Evolutionary conservation across 1,140 invertebrate species (phyloP), one percentile per base, ranked within the genome.

Genomic region (Diachasma alloeum): DNA sequence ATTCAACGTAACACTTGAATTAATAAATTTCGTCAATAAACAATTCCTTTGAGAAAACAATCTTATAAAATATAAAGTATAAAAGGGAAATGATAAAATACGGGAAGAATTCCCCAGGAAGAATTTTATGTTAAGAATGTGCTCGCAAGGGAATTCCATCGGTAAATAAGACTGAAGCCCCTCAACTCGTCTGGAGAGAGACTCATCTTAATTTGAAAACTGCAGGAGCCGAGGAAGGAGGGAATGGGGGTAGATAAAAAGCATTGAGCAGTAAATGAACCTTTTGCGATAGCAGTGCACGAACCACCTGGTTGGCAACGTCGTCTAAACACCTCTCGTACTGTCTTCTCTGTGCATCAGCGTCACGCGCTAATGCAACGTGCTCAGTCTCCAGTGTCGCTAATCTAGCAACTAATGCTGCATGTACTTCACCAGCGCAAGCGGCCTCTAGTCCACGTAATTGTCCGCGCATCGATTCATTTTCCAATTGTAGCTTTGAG

Each of bases 251-350:
- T 17, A 68, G 36, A 46, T 42, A 78, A 15, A 76, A 74, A 72
- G 31, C 19, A 36, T 80, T 82, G 74, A 77, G 48, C 48, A 56
- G n/a, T 79, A 72, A 72, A 83, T 81, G 79, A 84, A 96, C 95
- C 93, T 96, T 96, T 91, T 96, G 95, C 22, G 94, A 93, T 73
- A 96, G 91, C 44, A 96, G 90, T 24, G 95, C 95, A 80, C 94
- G 92, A 53, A 96, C 95, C 79, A 95, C 94, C 86, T 95, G 93
- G 87, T 94, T 94, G 74, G 94, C 94, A 19, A 95, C 94, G 85
- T 95, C 94, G 86, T 95, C 94, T 42, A 95, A 86, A 83, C 94
- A 95, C 78, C 92, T 91, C 85, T 95, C 94, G 84, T 95, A 95
- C 80, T 94, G 93, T 75, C 91, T 86, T 63, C 92, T 86, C 79